Conservation (phyloP, 2,113 vertebrate genomes). For the Catharus bicknelli region DNA sequence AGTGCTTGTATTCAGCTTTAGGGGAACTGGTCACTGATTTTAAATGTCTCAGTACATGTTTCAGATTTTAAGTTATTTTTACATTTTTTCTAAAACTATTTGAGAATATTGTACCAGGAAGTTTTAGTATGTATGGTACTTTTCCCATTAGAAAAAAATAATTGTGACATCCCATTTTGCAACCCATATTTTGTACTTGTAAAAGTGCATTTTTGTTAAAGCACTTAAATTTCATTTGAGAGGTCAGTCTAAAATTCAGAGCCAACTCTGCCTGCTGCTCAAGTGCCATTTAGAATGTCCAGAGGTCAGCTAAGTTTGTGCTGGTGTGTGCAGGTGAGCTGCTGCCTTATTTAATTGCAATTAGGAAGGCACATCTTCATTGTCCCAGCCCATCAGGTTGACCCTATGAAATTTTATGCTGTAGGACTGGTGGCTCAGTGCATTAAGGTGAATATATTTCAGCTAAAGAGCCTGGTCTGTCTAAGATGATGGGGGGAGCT, state of each 20-base stretch:
- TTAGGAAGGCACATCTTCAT: background rate
- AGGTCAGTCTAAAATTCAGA: background rate
- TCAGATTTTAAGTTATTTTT: background rate
- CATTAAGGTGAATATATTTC: background rate
- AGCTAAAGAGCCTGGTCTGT: background rate
- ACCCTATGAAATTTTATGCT: background rate
- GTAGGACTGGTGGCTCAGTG: background rate
- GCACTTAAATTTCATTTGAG: background rate
- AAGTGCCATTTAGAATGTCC: background rate
- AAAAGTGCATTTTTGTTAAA: background rate
- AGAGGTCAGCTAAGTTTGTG: background rate
- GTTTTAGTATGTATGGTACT: background rate
- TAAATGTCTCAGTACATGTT: background rate
- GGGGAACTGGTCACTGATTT: background rate
- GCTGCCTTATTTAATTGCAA: background rate
- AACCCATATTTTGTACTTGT: background rate
- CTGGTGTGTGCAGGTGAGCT: background rate
- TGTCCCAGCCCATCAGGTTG: background rate
- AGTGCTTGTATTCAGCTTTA: background rate
- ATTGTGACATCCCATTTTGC: background rate
- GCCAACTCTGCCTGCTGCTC: background rate
- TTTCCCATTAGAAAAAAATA: background rate
- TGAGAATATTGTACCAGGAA: background rate
- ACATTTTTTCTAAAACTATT: background rate
- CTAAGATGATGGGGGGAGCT: background rate